phyloP scores from a whole-genome alignment of 1,140 invertebrate genomes.

The Dendrolimus kikuchii region DNA sequence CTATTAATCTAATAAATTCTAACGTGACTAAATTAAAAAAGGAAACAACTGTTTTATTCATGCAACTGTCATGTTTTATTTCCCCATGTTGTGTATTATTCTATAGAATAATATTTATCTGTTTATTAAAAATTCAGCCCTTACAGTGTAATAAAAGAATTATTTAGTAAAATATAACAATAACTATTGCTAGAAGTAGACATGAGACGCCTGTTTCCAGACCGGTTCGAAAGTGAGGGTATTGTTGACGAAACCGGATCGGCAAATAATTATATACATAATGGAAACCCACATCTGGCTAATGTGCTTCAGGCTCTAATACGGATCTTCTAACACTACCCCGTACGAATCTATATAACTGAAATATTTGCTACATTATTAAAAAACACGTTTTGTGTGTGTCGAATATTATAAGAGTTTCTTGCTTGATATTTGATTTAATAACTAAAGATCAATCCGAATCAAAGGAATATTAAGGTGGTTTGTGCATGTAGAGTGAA shows the following conservation, averaged over 20 bases:
- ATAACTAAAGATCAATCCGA: no score
- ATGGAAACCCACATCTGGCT: conserved; percentile 13
- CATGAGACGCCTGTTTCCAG: conserved; percentile 16
- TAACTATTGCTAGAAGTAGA: conserved; percentile 3
- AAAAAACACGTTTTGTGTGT: no score
- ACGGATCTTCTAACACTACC: background rate
- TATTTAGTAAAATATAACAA: background rate
- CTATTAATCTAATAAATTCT: no score
- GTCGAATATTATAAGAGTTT: no score
- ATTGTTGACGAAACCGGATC: conserved; percentile 45
- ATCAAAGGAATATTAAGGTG: no score
- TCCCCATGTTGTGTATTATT: background rate
- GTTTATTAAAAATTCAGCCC: background rate
- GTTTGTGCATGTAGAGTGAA: no score
- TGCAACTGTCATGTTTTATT: background rate
- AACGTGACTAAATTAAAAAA: no score
- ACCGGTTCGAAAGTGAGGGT: conserved; percentile 56
- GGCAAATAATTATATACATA: conserved; percentile 28
- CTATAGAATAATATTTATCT: background rate
- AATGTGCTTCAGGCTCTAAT: conserved; percentile 1
- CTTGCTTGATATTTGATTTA: no score
- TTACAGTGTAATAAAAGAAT: no score
- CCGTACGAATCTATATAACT: no score
- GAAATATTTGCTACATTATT: no score
- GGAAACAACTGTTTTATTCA: background rate